These are phyloP conservation scores for Euglossa dilemma DNA, from an alignment of 1,140 invertebrate species.

Conservation along the genomic window DNA sequence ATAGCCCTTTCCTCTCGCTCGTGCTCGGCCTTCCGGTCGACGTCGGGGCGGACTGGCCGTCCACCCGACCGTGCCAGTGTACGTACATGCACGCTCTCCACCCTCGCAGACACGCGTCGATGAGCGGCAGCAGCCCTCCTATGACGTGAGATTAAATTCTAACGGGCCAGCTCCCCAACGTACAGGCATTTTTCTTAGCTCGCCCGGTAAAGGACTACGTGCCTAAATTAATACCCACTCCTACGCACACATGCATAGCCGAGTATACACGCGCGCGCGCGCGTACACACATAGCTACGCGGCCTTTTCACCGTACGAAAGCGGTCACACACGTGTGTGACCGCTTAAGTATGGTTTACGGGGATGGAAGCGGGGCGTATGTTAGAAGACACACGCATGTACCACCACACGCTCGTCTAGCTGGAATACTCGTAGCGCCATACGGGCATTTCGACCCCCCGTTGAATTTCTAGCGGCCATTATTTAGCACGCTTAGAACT, in stretches of 20 bases:
- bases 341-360: slow-evolving; percentile 53
- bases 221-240: slow-evolving; percentile 79
- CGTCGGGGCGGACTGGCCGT: slow-evolving; percentile 22
- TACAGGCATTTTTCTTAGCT: slow-evolving; percentile 80
- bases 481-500: slow-evolving; percentile 81
- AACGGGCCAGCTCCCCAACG: slow-evolving; percentile 69
- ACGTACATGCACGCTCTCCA: slow-evolving; percentile 5
- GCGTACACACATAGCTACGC: slow-evolving; percentile 1
- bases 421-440: slow-evolving; percentile 62
- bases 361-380: slow-evolving; percentile 47
- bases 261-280: slow-evolving; percentile 19
- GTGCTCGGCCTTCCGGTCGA: slow-evolving; percentile 48
- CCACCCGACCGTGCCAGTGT: neutral
- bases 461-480: slow-evolving; percentile 79
- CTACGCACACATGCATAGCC: slow-evolving; percentile 16
- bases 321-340: neutral
- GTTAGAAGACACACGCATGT: slow-evolving; percentile 45
- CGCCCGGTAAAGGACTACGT: slow-evolving; percentile 71
- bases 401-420: slow-evolving; percentile 27
- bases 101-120: slow-evolving; percentile 53
- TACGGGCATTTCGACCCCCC: slow-evolving; percentile 70
- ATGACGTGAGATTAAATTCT: slow-evolving; percentile 80
- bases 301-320: slow-evolving; percentile 12
- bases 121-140: slow-evolving; percentile 55
- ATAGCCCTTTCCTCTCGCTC: slow-evolving; percentile 57